Evolutionary conservation across 1,140 invertebrate genomes (phyloP).

Genomic region (Agrilus planipennis): DNA sequence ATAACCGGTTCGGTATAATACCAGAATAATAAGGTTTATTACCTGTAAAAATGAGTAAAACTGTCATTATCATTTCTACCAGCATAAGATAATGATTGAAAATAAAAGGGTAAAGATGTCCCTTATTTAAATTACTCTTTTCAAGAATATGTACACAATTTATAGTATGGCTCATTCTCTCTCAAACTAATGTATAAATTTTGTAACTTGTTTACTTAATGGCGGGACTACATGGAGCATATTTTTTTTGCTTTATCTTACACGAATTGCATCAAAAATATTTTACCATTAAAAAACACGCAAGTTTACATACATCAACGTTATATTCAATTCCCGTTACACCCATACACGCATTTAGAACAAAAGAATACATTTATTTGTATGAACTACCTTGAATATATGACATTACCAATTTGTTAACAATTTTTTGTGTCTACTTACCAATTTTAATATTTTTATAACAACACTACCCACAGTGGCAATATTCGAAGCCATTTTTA

Average conservation of each 20-base stretch:
- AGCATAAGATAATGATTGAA: not conserved
- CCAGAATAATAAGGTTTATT: constrained; percentile 65
- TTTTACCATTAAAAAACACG: constrained; percentile 1
- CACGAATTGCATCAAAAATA: constrained; percentile 1
- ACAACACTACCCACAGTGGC: constrained; percentile 63
- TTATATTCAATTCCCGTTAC: too few relatives aligned
- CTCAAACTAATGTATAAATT: not conserved
- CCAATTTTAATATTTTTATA: constrained; percentile 67
- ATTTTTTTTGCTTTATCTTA: too few relatives aligned
- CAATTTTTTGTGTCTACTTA: constrained; percentile 47
- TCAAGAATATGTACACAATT: too few relatives aligned
- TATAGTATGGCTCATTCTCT: too few relatives aligned
- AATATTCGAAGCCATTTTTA: constrained; percentile 54
- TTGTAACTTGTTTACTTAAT: not conserved
- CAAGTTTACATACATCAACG: too few relatives aligned
- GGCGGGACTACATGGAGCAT: not conserved
- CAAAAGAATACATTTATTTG: too few relatives aligned
- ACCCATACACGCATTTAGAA: too few relatives aligned
- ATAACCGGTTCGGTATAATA: constrained; percentile 71
- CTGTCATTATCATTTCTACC: too few relatives aligned
- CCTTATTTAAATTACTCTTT: too few relatives aligned
- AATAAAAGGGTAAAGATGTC: not conserved
- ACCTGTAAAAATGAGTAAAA: constrained; percentile 53
- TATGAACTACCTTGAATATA: constrained; percentile 7
- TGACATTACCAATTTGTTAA: constrained; percentile 20